Percentiles rank a stretch among this genome's conserved stretches.
phyloP scores from a whole-genome alignment of 2,797 vertebrate genomes.

The Alectoris magna region DNA sequence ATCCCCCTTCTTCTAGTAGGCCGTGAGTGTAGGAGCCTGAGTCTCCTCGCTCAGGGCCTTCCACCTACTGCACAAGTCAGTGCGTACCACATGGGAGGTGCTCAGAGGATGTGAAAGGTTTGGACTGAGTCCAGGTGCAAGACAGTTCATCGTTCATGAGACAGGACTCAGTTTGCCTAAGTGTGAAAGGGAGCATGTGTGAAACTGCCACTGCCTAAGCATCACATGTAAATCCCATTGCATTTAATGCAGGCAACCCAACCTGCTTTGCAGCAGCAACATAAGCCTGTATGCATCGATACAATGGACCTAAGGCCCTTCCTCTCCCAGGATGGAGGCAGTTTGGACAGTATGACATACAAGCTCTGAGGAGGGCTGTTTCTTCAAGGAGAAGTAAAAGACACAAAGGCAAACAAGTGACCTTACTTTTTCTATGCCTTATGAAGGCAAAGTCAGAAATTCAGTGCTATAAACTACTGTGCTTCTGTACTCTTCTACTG shows the following conservation, averaged over 20 bases:
- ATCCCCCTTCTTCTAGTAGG: rapidly evolving
- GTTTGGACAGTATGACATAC: not conserved
- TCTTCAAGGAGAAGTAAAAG: not conserved
- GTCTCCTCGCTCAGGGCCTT: not conserved
- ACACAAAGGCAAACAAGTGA: not conserved
- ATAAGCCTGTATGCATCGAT: rapidly evolving
- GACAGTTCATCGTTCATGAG: not conserved
- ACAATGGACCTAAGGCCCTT: not conserved
- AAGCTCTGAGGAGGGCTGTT: rapidly evolving
- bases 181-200: not conserved
- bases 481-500: not conserved
- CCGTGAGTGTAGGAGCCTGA: rapidly evolving
- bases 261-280: not conserved
- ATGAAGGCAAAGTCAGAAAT: not conserved
- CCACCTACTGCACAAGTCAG: rapidly evolving
- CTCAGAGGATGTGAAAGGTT: not conserved
- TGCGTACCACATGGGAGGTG: not conserved
- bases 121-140: rapidly evolving
- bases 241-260: rapidly evolving
- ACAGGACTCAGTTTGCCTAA: rapidly evolving
- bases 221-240: rapidly evolving
- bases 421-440: rapidly evolving
- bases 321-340: rapidly evolving
- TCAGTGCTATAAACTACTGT: not conserved
- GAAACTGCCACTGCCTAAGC: rapidly evolving